Conservation (phyloP, 1,140 invertebrate species). For the Drosophila eugracilis region DNA sequence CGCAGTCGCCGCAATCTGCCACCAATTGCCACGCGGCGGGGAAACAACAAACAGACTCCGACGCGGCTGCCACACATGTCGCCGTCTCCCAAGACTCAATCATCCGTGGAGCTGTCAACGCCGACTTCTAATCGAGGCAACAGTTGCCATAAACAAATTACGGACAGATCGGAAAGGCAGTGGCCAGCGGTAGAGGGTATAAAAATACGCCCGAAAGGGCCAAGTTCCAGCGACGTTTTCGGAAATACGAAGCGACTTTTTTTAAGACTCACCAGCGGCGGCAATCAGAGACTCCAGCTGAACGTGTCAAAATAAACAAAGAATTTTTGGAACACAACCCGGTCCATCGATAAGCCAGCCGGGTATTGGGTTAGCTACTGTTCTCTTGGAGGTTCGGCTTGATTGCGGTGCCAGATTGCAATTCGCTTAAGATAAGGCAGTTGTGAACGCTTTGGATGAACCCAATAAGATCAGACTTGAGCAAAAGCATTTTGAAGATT, state of each 20-base stretch:
- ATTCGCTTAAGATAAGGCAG: slow-evolving; percentile 8
- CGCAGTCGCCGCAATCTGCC: slow-evolving; percentile 49
- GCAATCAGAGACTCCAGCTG: slow-evolving; percentile 7
- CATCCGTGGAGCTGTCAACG: slow-evolving; percentile 65
- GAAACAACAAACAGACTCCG: slow-evolving; percentile 32
- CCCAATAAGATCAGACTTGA: slow-evolving; percentile 14
- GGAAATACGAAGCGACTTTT: slow-evolving; percentile 54
- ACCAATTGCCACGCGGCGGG: slow-evolving; percentile 49
- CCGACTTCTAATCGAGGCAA: slow-evolving; percentile 62
- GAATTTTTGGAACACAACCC: slow-evolving; percentile 44
- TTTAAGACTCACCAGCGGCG: slow-evolving; percentile 33
- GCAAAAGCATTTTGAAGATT: neutral
- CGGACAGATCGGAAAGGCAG: slow-evolving; percentile 47
- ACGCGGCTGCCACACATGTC: slow-evolving; percentile 62
- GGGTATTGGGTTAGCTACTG: slow-evolving; percentile 1
- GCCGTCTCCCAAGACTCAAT: slow-evolving; percentile 60
- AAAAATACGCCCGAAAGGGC: slow-evolving; percentile 44
- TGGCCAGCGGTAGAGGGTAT: slow-evolving; percentile 36
- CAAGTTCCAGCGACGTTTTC: slow-evolving; percentile 28
- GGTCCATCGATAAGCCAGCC: slow-evolving; percentile 22
- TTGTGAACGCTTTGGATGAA: neutral
- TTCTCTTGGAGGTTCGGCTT: neutral
- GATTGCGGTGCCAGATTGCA: slow-evolving; percentile 1
- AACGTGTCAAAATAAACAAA: slow-evolving; percentile 71
- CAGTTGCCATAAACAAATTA: slow-evolving; percentile 73